Base-by-base conservation (phyloP, 2,888 invertebrate species). In the Gandaritis pyraliata region DNA sequence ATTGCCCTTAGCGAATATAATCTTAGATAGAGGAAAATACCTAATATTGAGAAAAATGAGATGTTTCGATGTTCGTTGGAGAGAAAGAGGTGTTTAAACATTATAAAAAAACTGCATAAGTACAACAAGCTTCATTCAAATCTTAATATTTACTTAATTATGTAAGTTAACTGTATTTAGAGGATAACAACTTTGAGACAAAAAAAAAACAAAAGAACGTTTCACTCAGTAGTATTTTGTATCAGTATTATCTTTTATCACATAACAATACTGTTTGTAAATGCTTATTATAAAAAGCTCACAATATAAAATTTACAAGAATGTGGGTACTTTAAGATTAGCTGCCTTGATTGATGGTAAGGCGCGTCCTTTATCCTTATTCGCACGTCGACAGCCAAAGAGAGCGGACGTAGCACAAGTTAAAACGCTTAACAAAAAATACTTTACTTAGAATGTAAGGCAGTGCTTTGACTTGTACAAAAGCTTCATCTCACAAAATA, bases 371-470 rank as follows among this genome's bases (percentile, higher is more conserved):
- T 70, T 72, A 67, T 76, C 64, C 57, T 80, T 81, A 85, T 72
- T 84, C 74, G 71, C 75, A 75, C 81, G 75, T 77, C 72, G 78
- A 73, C 81, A 73, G 74, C 78, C 81, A 75, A 77, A 74, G 76
- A 71, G 81, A 76, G 73, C 76, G 75, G 82, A 83, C 82, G 68
- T 70, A 72, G 66, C 68, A 65, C 74, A 71, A 68, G 72, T 65
- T 68, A 75, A 76, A 76, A 78, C 75, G 78, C 80, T 76, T 80
- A 82, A 81, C 79, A 77, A 75, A 80, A 81, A 82, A 77, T 76
- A 73, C 64, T 75, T 80, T 84, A 86, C 88, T 87, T 89, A 90
- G 77, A 82, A 84, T 83, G 80, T 90, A 91, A 90, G 91, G 91
- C 91, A 92, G 91, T 92, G 90, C 85, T 87, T 84, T 78, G 77